Conservation (phyloP, 1,140 invertebrate species). For the Homarus americanus region DNA sequence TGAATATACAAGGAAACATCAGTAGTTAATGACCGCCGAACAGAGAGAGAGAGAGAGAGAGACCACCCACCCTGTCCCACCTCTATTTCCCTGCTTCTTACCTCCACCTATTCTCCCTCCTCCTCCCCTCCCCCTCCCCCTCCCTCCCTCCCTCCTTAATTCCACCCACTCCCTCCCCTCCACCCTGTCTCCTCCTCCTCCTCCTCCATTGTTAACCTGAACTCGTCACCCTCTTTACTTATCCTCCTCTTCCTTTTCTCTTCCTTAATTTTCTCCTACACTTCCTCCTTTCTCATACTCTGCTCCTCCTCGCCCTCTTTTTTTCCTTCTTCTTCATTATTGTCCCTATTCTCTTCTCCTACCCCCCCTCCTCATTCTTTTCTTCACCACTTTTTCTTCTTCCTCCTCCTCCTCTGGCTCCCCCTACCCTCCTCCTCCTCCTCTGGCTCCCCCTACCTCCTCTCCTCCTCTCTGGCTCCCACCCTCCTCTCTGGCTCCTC, state of each 20-base stretch:
- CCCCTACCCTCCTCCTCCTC: not conserved
- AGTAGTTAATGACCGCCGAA: no score
- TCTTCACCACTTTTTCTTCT: no score
- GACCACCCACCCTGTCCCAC: no score
- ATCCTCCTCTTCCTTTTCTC: not conserved
- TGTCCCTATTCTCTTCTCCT: not conserved
- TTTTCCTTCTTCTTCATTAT: not conserved
- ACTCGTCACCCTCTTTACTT: not conserved
- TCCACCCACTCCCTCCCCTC: not conserved
- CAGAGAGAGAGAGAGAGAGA: no score
- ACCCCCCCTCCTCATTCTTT: not conserved
- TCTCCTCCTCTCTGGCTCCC: not conserved
- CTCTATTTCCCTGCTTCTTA: not conserved
- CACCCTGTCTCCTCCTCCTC: not conserved
- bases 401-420: no score
- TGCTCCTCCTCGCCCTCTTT: not conserved
- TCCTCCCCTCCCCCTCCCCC: not conserved
- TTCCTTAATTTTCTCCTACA: not conserved
- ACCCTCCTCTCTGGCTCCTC: not conserved
- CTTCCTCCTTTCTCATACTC: not conserved
- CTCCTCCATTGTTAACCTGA: not conserved
- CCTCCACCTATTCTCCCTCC: not conserved
- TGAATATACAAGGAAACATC: no score
- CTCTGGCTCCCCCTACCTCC: not conserved
- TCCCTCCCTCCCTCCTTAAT: not conserved